Percentiles rank a stretch among this genome's conserved stretches.
Evolutionary conservation across 2,797 vertebrate species (phyloP).

Genomic region (Oreochromis grahami): DNA sequence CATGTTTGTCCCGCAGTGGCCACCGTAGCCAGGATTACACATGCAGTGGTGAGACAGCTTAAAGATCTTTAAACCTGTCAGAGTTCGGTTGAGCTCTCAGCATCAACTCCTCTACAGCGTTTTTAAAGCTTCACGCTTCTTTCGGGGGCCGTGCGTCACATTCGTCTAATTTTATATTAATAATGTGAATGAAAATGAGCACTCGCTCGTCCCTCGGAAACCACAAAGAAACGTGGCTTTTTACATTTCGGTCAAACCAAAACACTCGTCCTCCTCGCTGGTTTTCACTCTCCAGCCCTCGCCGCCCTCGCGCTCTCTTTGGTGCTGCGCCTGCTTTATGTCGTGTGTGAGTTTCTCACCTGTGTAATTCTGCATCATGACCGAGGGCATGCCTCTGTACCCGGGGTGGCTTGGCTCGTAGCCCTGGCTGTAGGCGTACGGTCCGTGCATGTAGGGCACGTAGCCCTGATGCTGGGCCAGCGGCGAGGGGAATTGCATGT

Average conservation of each 20-base stretch:
- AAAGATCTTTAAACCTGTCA: neutral
- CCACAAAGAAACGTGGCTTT: neutral
- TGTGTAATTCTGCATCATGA: constrained; percentile 99
- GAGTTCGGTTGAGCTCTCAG: neutral
- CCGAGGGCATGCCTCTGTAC: constrained; percentile 89
- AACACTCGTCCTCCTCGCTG: neutral
- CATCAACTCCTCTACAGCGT: neutral
- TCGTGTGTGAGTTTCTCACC: constrained; percentile 67
- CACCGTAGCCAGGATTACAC: neutral
- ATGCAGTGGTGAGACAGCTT: neutral
- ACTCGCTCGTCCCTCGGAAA: neutral
- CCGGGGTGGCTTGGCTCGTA: constrained; percentile 91
- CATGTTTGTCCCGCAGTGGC: neutral
- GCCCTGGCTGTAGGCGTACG: constrained; percentile 89
- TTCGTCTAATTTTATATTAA: neutral
- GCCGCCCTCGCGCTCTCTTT: neutral
- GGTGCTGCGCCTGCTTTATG: fast-evolving
- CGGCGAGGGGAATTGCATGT: constrained; percentile 90
- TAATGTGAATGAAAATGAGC: neutral
- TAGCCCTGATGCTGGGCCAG: constrained; percentile 93
- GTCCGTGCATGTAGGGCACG: constrained; percentile 94
- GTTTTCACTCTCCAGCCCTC: neutral
- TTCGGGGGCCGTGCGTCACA: neutral
- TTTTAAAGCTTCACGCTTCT: neutral
- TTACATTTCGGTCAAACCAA: neutral